Evolutionary conservation across 2,113 vertebrate species (phyloP), one percentile per base, ranked within the genome.

Genomic region (Bothrops jararaca): DNA sequence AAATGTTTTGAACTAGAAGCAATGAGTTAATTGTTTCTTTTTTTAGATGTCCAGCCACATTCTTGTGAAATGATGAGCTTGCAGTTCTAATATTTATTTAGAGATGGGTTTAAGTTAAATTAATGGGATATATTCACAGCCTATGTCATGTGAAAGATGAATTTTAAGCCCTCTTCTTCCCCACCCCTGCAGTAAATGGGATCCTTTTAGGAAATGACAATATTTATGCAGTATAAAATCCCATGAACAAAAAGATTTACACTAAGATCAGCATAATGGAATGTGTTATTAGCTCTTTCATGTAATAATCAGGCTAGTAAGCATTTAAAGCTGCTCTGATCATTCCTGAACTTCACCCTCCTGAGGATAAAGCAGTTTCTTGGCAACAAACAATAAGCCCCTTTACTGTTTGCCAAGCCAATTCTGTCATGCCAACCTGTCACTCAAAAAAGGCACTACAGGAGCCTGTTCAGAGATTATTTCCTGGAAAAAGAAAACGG

Each of bases 171-270:
- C 91, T 69, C 15, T 88, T 91, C 50, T 94, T 52, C 26, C 74
- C 74, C 34, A 9, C 15, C 85, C 89, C 12, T 89, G 13, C 24
- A 89, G 34, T 89, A 95, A 93, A 53, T 29, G 86, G 92, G 90
- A 89, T 85, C 86, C 92, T 89, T 5, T 93, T 89, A 57, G 86
- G 88, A 92, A 93, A 89, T 0, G 0, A 24, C 18, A 92, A 86
- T 91, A 93, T 94, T 95, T 94, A 86, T 48, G 15, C 22, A 92
- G n/a, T 60, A 93, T 94, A 94, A 92, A 94, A 29, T 94, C 0
- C 34, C 48, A 85, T 7, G 89, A 94, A 18, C 50, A 86, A 94
- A 80, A 92, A 92, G 26, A 60, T n/a, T 89, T 60, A 85, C 26
- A 23, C 20, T 91, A 0, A 1, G 22, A 39, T 52, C 0, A 60